These are phyloP conservation scores for Tangara arthus DNA, from an alignment of 2,797 vertebrate species.

Conservation along the genomic window DNA sequence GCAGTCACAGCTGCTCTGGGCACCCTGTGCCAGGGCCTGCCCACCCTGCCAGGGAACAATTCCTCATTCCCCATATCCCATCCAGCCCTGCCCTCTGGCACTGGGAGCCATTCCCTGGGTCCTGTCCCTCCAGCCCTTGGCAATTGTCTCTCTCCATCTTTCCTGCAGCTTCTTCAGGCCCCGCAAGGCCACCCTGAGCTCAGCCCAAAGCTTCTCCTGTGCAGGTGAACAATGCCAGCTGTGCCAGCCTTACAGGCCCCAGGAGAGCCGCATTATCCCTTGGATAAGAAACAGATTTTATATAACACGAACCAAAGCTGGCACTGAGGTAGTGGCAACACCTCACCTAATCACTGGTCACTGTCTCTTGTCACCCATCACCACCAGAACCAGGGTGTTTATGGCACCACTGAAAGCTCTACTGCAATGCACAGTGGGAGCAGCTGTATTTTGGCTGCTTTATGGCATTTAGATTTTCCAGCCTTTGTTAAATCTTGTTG, in stretches of 20 bases:
- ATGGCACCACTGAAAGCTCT: neutral
- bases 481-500: neutral
- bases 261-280: neutral
- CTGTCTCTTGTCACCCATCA: neutral
- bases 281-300: neutral
- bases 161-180: neutral
- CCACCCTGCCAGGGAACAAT: neutral
- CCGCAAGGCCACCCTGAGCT: neutral
- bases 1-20: neutral
- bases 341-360: rapidly evolving
- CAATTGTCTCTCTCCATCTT: neutral
- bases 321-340: rapidly evolving
- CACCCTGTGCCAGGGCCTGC: neutral
- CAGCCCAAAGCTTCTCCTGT: neutral
- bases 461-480: neutral
- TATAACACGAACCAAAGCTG: neutral
- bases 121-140: neutral
- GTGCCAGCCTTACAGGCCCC: neutral
- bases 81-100: neutral
- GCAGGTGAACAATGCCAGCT: neutral
- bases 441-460: neutral
- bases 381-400: neutral
- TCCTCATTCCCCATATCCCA: neutral
- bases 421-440: neutral
- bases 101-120: neutral